Evolutionary conservation across 2,888 invertebrate species (phyloP).

Genomic region (Timema cristinae): DNA sequence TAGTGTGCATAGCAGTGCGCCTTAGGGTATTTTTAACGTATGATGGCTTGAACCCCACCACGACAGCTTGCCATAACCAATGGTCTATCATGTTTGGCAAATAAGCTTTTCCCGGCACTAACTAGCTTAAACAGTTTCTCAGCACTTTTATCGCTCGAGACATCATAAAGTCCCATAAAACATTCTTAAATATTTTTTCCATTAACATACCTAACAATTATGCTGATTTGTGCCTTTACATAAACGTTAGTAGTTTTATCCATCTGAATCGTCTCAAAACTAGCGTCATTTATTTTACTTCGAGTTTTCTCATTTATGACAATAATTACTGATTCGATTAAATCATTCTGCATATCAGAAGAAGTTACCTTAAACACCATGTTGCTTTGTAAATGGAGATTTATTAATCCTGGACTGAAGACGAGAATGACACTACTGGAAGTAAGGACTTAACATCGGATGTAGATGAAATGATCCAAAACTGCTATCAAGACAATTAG

Average conservation of each 20-base stretch:
- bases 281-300: slow-evolving; percentile 11
- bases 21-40: background rate
- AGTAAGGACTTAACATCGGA: no score
- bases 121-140: background rate
- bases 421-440: no score
- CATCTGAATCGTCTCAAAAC: slow-evolving; percentile 19
- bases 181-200: slow-evolving; percentile 16
- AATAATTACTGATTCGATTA: no score
- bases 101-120: slow-evolving; percentile 11
- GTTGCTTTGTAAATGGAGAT: no score
- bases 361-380: no score
- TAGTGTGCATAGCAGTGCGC: background rate
- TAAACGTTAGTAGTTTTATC: slow-evolving; percentile 26
- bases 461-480: no score
- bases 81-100: slow-evolving; percentile 25
- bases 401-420: no score
- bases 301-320: slow-evolving; percentile 5
- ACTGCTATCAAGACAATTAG: no score
- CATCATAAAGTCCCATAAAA: slow-evolving; percentile 22
- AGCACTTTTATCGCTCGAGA: slow-evolving; percentile 3
- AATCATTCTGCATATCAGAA: no score
- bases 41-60: background rate
- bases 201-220: slow-evolving; percentile 23
- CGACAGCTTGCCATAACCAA: background rate
- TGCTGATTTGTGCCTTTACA: slow-evolving; percentile 23